Conservation (phyloP, 2,888 invertebrate species). For the Drosophila cognata region DNA sequence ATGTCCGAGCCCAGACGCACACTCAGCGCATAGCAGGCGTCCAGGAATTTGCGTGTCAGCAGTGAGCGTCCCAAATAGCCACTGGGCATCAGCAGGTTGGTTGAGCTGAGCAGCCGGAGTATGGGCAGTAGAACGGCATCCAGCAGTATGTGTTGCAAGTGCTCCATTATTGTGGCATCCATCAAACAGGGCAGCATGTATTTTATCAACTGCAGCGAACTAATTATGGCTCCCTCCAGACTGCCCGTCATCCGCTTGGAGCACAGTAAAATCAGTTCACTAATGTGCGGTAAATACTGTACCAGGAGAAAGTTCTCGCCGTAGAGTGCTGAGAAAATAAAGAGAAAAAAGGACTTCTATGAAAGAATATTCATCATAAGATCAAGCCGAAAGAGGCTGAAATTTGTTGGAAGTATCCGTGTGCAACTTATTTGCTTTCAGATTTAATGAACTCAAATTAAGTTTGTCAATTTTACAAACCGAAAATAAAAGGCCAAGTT, state of each 20-base stretch:
- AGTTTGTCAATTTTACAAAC: not conserved
- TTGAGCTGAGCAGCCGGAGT: constrained; percentile 92
- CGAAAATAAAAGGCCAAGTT: not conserved
- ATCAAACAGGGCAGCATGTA: constrained; percentile 92
- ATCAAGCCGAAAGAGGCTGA: not conserved
- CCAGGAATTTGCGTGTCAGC: constrained; percentile 92
- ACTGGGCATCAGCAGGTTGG: constrained; percentile 92
- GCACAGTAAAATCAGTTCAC: constrained; percentile 92
- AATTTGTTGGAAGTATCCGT: not conserved
- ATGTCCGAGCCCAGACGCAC: constrained; percentile 91
- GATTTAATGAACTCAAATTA: not conserved
- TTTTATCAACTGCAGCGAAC: constrained; percentile 92
- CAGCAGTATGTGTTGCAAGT: constrained; percentile 92
- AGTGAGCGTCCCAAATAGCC: constrained; percentile 91
- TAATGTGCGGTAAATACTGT: constrained; percentile 96
- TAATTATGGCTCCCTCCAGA: constrained; percentile 95
- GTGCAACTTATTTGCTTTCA: not conserved
- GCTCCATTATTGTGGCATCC: constrained; percentile 94
- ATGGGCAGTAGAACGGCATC: constrained; percentile 93
- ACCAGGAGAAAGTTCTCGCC: constrained; percentile 88
- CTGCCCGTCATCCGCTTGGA: constrained; percentile 92
- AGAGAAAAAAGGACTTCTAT: not conserved
- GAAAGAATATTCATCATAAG: not conserved
- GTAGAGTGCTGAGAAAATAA: constrained; percentile 51
- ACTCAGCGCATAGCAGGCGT: constrained; percentile 92